Evolutionary conservation across 2,113 vertebrate species (phyloP).

Genomic region (Heptranchias perlo): DNA sequence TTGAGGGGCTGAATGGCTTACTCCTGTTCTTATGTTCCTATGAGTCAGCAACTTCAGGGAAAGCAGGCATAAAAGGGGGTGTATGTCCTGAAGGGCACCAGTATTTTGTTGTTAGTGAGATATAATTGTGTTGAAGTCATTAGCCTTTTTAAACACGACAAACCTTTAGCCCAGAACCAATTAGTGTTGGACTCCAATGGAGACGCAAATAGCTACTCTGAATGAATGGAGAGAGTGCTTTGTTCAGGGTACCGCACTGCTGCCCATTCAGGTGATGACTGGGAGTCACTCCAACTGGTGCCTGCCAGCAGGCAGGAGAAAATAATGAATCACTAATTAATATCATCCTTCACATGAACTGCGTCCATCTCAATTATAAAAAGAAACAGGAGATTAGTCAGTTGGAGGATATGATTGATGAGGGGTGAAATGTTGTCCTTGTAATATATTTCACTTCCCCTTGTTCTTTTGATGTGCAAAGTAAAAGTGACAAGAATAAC

Average conservation of each 20-base stretch:
- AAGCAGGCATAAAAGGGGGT: background rate
- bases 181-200: background rate
- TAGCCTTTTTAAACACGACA: background rate
- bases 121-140: constrained; percentile 1
- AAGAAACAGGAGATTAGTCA: background rate
- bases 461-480: background rate
- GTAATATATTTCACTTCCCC: background rate
- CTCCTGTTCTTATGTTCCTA: too few relatives aligned
- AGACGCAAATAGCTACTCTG: background rate
- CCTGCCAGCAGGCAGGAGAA: background rate
- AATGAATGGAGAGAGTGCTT: background rate
- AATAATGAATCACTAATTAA: constrained; percentile 15
- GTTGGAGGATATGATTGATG: constrained; percentile 26
- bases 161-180: background rate
- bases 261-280: background rate
- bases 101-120: background rate
- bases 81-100: background rate
- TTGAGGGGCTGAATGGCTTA: too few relatives aligned
- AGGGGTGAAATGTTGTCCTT: constrained; percentile 27
- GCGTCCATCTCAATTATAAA: constrained; percentile 22
- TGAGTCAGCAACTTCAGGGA: background rate
- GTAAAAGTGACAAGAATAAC: background rate
- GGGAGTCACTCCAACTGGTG: background rate
- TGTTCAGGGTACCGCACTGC: background rate
- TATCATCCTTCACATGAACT: background rate